A percentile compares a stretch with the other conserved stretches of the same genome.
Evolutionary conservation across 2,888 invertebrate genomes (phyloP).

Genomic region (Lasioglossum oenotherae): DNA sequence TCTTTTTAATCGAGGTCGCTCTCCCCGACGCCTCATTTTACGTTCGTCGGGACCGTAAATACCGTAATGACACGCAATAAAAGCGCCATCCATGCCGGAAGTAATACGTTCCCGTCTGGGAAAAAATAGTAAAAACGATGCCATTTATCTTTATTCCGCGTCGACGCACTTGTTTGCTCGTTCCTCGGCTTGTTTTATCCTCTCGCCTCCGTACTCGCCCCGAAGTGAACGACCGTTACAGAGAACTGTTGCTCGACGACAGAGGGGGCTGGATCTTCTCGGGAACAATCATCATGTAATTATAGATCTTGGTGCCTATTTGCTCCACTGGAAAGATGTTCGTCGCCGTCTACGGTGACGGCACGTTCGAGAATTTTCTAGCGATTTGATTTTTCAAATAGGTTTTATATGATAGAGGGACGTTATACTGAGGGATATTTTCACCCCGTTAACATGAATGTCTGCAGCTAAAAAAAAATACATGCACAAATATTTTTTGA

Average conservation of each 20-base stretch:
- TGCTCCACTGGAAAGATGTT: neutral
- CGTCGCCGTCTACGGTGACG: neutral
- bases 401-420: no score
- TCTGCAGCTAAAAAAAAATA: no score
- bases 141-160: constrained; percentile 38
- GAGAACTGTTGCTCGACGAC: constrained; percentile 11
- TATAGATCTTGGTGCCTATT: neutral
- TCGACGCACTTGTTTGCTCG: constrained; percentile 9
- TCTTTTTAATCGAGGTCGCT: neutral
- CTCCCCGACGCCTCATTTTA: constrained; percentile 26
- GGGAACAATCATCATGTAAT: neutral
- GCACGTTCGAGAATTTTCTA: neutral
- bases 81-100: constrained; percentile 38
- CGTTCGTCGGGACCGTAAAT: constrained; percentile 33
- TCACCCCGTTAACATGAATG: no score
- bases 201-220: neutral
- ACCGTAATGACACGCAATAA: constrained; percentile 37
- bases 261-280: neutral
- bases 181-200: neutral
- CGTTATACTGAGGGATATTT: no score
- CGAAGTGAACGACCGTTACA: neutral
- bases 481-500: no score
- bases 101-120: constrained; percentile 29
- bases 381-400: no score
- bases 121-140: constrained; percentile 30